Evolutionary conservation across 2,888 invertebrate species (phyloP).

Genomic region (Sepiola atlantica): DNA sequence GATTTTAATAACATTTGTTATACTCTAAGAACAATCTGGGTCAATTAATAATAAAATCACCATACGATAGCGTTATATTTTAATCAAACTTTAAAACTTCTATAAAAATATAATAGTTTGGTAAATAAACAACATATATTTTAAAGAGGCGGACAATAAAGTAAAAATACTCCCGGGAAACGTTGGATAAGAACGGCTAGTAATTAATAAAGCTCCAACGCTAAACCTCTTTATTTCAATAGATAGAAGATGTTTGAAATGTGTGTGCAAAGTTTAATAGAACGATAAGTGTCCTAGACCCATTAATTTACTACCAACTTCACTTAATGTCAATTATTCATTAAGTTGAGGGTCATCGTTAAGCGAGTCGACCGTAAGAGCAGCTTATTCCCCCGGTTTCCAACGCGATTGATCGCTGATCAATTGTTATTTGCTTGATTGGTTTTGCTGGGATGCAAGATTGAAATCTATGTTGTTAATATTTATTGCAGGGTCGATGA

Average conservation of each 20-base stretch:
- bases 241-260: neutral
- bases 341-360: neutral
- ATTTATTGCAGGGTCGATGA: neutral
- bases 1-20: too few species aligned
- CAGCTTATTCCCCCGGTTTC: neutral
- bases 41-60: too few species aligned
- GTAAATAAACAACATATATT: too few species aligned
- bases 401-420: neutral
- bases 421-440: neutral
- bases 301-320: too few species aligned
- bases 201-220: neutral
- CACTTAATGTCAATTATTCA: neutral
- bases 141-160: neutral
- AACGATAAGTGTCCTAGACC: too few species aligned
- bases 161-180: too few species aligned
- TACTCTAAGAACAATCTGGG: too few species aligned
- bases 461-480: neutral
- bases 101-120: too few species aligned
- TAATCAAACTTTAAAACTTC: too few species aligned
- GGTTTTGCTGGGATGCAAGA: neutral
- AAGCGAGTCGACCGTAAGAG: neutral
- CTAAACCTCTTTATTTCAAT: neutral
- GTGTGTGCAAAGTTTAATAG: neutral
- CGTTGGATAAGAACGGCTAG: too few species aligned
- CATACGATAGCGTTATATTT: too few species aligned